phyloP scores from a whole-genome alignment of 2,888 invertebrate species.

The Perizoma flavofasciatum region DNA sequence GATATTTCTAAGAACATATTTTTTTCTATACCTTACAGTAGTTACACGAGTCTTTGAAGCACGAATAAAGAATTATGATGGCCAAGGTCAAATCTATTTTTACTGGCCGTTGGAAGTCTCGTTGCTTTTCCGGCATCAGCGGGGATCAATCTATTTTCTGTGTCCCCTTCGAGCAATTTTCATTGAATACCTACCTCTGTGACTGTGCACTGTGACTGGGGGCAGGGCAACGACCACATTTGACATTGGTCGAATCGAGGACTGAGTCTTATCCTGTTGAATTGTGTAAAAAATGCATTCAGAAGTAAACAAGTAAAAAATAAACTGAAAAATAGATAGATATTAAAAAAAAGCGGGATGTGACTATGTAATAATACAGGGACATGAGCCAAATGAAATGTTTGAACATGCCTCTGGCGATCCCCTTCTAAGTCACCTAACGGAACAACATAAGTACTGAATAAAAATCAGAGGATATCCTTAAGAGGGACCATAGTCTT shows the following conservation, averaged over 20 bases:
- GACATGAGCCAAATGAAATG: no score
- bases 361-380: no score
- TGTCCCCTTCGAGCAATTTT: conserved; percentile 37
- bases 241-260: conserved; percentile 35
- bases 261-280: conserved; percentile 15
- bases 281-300: not conserved
- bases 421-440: no score
- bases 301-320: not conserved
- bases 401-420: no score
- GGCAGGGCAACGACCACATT: conserved; percentile 33
- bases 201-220: conserved; percentile 15
- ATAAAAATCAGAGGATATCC: no score
- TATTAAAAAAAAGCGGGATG: no score
- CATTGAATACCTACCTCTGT: conserved; percentile 35
- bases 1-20: no score
- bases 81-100: conserved; percentile 31
- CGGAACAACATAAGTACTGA: no score
- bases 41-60: no score
- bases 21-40: no score
- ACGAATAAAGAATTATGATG: conserved; percentile 8
- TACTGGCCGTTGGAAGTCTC: conserved; percentile 23
- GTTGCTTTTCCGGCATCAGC: conserved; percentile 31
- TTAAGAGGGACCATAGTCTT: no score
- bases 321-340: not conserved
- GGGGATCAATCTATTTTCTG: conserved; percentile 33